These are phyloP conservation scores for Octomys mimax DNA, from an alignment of 2,797 vertebrate genomes.

Conservation along the genomic window DNA sequence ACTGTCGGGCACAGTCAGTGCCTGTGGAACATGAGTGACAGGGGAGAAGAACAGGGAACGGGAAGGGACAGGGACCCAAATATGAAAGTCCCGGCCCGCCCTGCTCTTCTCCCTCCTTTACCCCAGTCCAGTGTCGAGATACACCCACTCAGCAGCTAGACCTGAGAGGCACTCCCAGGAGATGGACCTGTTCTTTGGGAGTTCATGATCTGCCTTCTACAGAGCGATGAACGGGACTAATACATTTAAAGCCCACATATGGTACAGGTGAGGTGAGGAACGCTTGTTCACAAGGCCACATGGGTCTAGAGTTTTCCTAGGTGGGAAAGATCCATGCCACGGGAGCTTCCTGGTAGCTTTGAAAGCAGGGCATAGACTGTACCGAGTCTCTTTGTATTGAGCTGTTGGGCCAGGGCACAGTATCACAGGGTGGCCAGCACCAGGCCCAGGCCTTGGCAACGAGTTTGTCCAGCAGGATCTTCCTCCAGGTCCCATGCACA, in stretches of 20 bases:
- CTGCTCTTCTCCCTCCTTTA: background rate
- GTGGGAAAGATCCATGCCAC: background rate
- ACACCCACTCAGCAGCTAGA: background rate
- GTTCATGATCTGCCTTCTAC: background rate
- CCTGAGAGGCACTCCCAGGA: background rate
- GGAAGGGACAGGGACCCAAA: background rate
- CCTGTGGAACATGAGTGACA: accelerated
- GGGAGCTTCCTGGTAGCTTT: background rate
- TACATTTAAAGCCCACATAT: background rate
- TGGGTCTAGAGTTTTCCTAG: background rate
- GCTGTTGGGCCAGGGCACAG: background rate
- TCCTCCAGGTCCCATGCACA: accelerated
- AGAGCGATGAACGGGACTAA: background rate
- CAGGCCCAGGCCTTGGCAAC: background rate
- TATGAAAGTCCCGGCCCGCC: accelerated
- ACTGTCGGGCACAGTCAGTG: background rate
- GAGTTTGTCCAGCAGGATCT: background rate
- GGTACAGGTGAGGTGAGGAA: background rate
- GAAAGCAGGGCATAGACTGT: accelerated
- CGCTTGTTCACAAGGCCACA: background rate
- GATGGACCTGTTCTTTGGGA: background rate
- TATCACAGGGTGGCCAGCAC: accelerated
- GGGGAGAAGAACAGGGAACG: background rate
- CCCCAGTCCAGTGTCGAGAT: background rate
- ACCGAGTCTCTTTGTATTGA: background rate